Evolutionary conservation across 2,888 invertebrate species (phyloP), one percentile per base, ranked within the genome.

Genomic region (Andricus curvator): DNA sequence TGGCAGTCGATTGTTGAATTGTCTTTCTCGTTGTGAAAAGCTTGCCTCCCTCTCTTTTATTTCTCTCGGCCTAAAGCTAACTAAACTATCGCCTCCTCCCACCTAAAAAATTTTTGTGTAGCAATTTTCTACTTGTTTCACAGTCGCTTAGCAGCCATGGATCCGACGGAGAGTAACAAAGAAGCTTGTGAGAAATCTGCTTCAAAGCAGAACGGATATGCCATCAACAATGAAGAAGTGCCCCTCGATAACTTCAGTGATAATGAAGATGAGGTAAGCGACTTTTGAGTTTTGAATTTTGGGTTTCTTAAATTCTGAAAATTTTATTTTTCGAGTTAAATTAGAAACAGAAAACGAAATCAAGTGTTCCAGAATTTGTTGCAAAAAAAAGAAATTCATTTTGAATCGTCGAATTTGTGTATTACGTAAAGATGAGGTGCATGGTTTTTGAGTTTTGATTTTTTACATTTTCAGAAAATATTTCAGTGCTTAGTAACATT

Each of bases 61-160:
- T 56, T 56, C 74, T 74, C 51, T 74, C 51, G 20, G 33, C 51
- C 74, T 33, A 56, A 74, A 74, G 56, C 74, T 74, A 74, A 74
- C 33, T 74, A 56, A 74, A 74, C 74, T 74, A 56, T 56, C 74
- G 51, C 33, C 74, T 33, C 29, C 74, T 74, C 29, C 56, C 25
- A 56, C 29, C 51, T 13, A 33, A 74, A 29, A 20, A 74, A 51
- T 56, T 74, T 74, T 74, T 51, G 33, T 74, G 74, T 74, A 74
- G 74, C 56, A 74, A 74, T 74, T 74, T 74, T 74, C 51, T 74
- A 56, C 74, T 74, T 74, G 74, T 74, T 74, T 74, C 74, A 51
- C 70, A 74, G 74, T 74, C 74, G 56, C 74, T 56, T 74, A 51
- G 51, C 74, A 74, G 74, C 51, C 74, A 74, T 74, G 74, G 74